A percentile compares a stretch with the other conserved stretches of the same genome.
Evolutionary conservation across 1,140 invertebrate genomes (phyloP).

Genomic region (Drosophila littoralis): DNA sequence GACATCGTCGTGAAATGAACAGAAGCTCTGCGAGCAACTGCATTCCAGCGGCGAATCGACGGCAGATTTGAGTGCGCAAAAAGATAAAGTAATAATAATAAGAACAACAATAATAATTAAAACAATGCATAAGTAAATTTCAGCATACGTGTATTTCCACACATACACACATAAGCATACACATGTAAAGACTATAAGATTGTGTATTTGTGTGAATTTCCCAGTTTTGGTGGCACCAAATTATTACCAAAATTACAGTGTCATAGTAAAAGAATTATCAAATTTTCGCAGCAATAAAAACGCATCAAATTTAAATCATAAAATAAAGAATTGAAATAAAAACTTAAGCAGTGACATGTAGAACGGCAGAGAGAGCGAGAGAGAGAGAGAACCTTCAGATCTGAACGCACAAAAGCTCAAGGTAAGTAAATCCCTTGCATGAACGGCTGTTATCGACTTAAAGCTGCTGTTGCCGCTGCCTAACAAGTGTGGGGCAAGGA

Average conservation of each 20-base stretch:
- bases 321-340: slow-evolving; percentile 18
- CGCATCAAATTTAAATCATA: slow-evolving; percentile 7
- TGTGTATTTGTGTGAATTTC: slow-evolving; percentile 21
- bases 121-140: slow-evolving; percentile 34
- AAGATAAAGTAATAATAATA: slow-evolving; percentile 20
- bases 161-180: slow-evolving; percentile 3
- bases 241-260: slow-evolving; percentile 1
- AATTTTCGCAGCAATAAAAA: slow-evolving; percentile 11
- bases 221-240: slow-evolving; percentile 18
- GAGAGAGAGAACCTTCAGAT: slow-evolving; percentile 14
- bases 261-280: slow-evolving; percentile 12
- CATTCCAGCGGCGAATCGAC: slow-evolving; percentile 44
- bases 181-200: slow-evolving; percentile 21
- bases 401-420: slow-evolving; percentile 48
- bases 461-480: slow-evolving; percentile 26
- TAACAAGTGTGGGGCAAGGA: slow-evolving; percentile 12
- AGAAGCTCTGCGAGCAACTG: slow-evolving; percentile 55
- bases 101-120: slow-evolving; percentile 3
- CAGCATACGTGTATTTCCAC: slow-evolving; percentile 3
- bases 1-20: slow-evolving; percentile 76
- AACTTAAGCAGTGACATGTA: slow-evolving; percentile 57
- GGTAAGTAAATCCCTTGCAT: slow-evolving; percentile 47
- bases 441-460: slow-evolving; percentile 3
- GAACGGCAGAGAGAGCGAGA: slow-evolving; percentile 13
- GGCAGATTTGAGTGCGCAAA: slow-evolving; percentile 57